Evolutionary conservation across 2,888 invertebrate genomes (phyloP), one percentile per base, ranked within the genome.

Genomic region (Toxonevra muliebris): DNA sequence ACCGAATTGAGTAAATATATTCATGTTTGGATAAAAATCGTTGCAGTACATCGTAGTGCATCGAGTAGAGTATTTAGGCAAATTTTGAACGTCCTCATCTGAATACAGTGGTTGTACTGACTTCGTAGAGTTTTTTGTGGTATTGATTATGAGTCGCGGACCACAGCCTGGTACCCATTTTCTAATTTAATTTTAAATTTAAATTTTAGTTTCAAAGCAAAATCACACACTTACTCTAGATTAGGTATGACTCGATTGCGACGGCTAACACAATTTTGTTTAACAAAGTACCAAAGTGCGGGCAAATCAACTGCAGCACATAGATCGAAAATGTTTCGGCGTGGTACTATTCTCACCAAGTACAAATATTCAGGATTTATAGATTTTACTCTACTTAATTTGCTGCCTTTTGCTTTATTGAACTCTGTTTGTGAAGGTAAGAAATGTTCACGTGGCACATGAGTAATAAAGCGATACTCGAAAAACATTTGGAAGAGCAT

Each of bases 121-220:
- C 7, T 30, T 30, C 0, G 45, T 15, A 43, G 74, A 64, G 0
- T 72, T 15, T 17, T 69, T 5, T 42, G 61, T 55, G 4, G 71
- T 66, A 69, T 82, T 83, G 42, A 82, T 73, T 61, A 92, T 91
- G 1, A 92, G 82, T 79, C 88, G 87, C 2, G 89, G 86, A 0
- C 93, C 93, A 82, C 91, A 92, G 1, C 90, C 90, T 0, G 93
- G 93, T 70, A 92, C 87, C 90, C 91, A 91, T 80, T 89, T 90
- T 75, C 90, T 90, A 69, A 43, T 80, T 30, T 7, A 2, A 7
- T 2, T 30, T 30, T 30, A 30, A 30, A 30, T 4, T 30, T 30
- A 30, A 55, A 30, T 30, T 30, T 30, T 30, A 30, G 30, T 30
- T 30, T 30, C 2, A 30, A 30, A 30, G 2, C 7, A 30, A 30